Evolutionary conservation across 2,888 invertebrate species (phyloP).

Genomic region (Halictus quadricinctus): DNA sequence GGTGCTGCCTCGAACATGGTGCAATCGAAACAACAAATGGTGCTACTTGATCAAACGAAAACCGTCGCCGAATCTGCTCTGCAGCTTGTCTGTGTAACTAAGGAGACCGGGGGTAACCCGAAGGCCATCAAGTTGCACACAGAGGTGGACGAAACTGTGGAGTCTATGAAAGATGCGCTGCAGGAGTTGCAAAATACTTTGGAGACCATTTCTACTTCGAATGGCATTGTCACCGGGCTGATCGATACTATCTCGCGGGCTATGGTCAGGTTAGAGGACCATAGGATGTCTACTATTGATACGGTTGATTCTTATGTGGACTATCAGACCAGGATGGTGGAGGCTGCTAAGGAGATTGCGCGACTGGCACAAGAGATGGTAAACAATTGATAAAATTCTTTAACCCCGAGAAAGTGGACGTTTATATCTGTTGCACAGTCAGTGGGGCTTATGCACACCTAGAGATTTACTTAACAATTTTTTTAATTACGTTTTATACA

Average conservation of each 20-base stretch:
- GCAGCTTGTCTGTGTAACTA: constrained; percentile 92
- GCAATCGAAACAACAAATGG: constrained; percentile 93
- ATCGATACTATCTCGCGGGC: constrained; percentile 95
- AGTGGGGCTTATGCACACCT: too few relatives aligned
- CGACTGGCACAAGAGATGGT: constrained; percentile 97
- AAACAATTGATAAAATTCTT: constrained; percentile 64
- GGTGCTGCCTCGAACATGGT: constrained; percentile 95
- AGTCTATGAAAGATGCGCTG: constrained; percentile 90
- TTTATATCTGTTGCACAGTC: background rate
- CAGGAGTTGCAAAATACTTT: constrained; percentile 91
- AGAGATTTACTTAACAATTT: too few relatives aligned
- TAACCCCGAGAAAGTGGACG: background rate
- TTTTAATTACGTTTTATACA: too few relatives aligned
- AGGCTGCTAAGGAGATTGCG: constrained; percentile 96
- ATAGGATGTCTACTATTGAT: constrained; percentile 88
- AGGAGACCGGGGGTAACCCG: constrained; percentile 96
- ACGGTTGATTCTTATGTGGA: constrained; percentile 93
- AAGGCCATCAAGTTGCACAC: constrained; percentile 92
- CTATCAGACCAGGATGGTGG: constrained; percentile 98
- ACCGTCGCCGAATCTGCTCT: constrained; percentile 97
- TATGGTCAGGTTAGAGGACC: constrained; percentile 91
- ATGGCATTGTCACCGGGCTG: constrained; percentile 94
- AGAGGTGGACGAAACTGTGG: constrained; percentile 92
- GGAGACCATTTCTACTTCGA: constrained; percentile 92
- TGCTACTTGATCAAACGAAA: constrained; percentile 94